These are phyloP conservation scores for Echinometra lucunter DNA, from an alignment of 53 echinoderm and acorn worm species.

Conservation along the genomic window DNA sequence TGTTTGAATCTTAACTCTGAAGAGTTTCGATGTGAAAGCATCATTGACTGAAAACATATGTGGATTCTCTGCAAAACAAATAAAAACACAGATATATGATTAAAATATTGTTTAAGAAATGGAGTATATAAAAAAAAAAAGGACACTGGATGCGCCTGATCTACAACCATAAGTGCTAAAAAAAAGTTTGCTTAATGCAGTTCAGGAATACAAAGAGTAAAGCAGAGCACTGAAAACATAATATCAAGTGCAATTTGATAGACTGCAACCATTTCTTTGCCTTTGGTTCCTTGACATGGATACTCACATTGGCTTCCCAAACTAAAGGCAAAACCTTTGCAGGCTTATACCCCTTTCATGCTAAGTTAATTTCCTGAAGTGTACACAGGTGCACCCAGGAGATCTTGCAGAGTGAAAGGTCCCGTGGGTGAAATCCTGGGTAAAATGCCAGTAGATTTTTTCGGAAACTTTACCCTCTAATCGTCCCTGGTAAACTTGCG, in stretches of 20 bases:
- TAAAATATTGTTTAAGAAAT: neutral
- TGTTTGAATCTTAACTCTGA: conserved; percentile 99
- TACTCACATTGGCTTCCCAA: too few species aligned
- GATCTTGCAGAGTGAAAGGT: too few species aligned
- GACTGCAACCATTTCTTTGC: conserved; percentile 80
- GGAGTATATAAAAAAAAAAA: neutral
- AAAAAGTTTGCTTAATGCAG: neutral
- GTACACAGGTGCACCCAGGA: too few species aligned
- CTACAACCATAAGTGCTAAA: neutral
- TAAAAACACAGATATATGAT: neutral
- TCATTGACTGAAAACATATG: conserved; percentile 97
- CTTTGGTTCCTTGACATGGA: conserved; percentile 97
- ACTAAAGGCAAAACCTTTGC: too few species aligned
- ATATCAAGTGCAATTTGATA: neutral
- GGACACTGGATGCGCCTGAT: too few species aligned
- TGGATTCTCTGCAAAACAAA: conserved; percentile 80
- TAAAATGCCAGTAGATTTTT: too few species aligned
- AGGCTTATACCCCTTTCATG: too few species aligned
- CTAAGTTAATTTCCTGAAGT: too few species aligned
- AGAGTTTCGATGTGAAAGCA: conserved; percentile 97
- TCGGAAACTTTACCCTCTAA: too few species aligned
- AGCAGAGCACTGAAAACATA: neutral
- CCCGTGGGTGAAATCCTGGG: too few species aligned
- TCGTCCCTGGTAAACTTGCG: too few species aligned
- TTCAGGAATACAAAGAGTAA: neutral